Evolutionary conservation across 2,113 vertebrate species (phyloP), one percentile per base, ranked within the genome.

Genomic region (Anarhynchus alexandrinus): DNA sequence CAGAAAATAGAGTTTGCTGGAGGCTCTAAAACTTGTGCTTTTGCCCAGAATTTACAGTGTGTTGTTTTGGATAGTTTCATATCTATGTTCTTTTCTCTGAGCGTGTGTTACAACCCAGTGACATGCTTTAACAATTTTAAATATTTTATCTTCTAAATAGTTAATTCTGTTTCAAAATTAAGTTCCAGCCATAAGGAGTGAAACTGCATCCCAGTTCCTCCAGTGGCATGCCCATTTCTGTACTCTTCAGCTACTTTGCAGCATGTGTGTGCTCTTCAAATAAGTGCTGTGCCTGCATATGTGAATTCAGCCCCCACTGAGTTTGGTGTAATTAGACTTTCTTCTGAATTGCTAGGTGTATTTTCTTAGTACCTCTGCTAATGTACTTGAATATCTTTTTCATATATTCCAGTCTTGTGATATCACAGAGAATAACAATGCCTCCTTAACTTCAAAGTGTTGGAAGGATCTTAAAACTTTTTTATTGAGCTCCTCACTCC

Each of bases 91-190:
- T 79, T 65, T 49, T 49, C 21, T 49, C 49, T 32, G 40, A 15
- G 5, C 1, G 0, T 6, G 0, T 66, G 2, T 47, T 47, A 21
- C 22, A 47, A 30, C 10, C 21, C 22, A 52, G 22, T 51, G 49
- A 10, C 9, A 3, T 10, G 19, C 38, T 76, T 49, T 40, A 83
- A 40, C 26, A 42, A 23, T 27, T 55, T 73, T 49, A 47, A 78
- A 62, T 62, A n/a, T 7, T 77, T 38, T 14, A 8, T 34, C 5
- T 40, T 80, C 67, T 30, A 74, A 36, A 47, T 29, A 65, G 10
- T 69, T n/a, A 21, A n/a, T 76, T 79, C n/a, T 62, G 3, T 58
- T 72, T 86, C 32, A 59, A 64, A 83, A 25, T 26, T 15, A 6
- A 76, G 38, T n/a, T 49, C 14, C 12, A 32, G 45, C 29, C 34